Percentiles rank a stretch among this genome's conserved stretches.
These are phyloP conservation scores for Trinectes maculatus DNA, from an alignment of 2,113 vertebrate genomes.

Conservation along the genomic window DNA sequence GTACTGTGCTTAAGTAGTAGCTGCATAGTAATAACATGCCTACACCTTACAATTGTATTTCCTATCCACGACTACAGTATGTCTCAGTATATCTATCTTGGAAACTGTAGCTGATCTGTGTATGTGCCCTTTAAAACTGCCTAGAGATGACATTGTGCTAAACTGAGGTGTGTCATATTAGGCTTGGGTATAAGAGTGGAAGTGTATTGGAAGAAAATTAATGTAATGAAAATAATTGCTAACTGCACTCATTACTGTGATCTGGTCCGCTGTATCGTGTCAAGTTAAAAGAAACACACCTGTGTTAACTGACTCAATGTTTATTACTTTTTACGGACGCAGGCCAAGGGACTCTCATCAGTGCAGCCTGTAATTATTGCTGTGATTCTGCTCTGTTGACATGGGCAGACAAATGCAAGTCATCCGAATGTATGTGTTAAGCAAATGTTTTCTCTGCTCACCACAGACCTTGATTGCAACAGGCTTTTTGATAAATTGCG, in stretches of 20 bases:
- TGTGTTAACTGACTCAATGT: conserved; percentile 35
- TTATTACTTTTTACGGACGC: conserved; percentile 37
- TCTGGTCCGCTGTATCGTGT: neutral
- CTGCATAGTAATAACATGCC: too few species aligned
- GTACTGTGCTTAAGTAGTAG: neutral
- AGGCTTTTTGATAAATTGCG: conserved; percentile 5
- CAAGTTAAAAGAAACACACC: conserved; percentile 4
- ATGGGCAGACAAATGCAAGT: conserved; percentile 59
- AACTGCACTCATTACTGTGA: neutral
- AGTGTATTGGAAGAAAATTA: conserved; percentile 12
- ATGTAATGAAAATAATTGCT: neutral
- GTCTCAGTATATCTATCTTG: too few species aligned
- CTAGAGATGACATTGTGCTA: too few species aligned
- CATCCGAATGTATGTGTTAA: conserved; percentile 42
- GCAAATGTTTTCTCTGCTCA: conserved; percentile 16
- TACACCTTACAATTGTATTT: neutral
- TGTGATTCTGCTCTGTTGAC: conserved; percentile 62
- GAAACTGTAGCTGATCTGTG: too few species aligned
- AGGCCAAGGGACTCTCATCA: conserved; percentile 25
- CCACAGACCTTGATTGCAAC: conserved; percentile 4
- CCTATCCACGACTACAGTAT: too few species aligned
- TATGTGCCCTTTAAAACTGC: too few species aligned
- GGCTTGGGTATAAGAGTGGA: neutral
- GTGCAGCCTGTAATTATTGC: conserved; percentile 55
- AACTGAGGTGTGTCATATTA: conserved; percentile 2